Base-by-base conservation (phyloP, 2,888 invertebrate species). In the Euplexia lucipara region DNA sequence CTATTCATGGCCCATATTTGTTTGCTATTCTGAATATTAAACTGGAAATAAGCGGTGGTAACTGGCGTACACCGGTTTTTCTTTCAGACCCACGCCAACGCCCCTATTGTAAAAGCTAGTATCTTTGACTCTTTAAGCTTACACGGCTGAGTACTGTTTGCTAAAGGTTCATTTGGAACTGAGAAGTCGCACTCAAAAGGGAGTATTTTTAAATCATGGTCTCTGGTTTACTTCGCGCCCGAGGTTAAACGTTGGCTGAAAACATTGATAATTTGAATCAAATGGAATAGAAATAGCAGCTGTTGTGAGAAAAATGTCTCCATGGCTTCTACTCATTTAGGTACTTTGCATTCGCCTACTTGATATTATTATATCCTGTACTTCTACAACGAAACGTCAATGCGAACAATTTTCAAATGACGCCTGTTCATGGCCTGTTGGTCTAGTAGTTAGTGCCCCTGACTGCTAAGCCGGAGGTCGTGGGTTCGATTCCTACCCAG, bases 1-100 rank as follows among this genome's bases (percentile, higher is more conserved):
- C 58, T 65, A 68, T 75, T 71, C 71, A 61, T 61, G 58, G 51
- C 30, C 22, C 30, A 26, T 62, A 47, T 78, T 59, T 74, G 41
- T 39, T 32, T 58, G 16, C 51, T 57, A 34, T 66, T 63, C 59
- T 66, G 60, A 79, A 70, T 68, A 60, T 54, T 51, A 6, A 61
- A 22, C 30, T 20, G 7, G 26, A 52, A 60, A 63, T 47, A 47
- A 52, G 12, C 42, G 35, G 32, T 59, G 14, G 3, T 18, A 47
- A 34, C 37, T 12, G 39, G 8, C 53, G 16, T 9, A 18, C 64
- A 57, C 35, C 1, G 32, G 16, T 41, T 49, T 53, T 58, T 58
- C 42, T 63, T 44, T 52, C 4, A 49, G 35, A 30, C 45, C 30
- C n/a, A n/a, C n/a, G n/a, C n/a, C n/a, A 39, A 39, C 41, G 37